These are phyloP conservation scores for Labeo rohita DNA, from an alignment of 2,113 vertebrate species.

Conservation along the genomic window DNA sequence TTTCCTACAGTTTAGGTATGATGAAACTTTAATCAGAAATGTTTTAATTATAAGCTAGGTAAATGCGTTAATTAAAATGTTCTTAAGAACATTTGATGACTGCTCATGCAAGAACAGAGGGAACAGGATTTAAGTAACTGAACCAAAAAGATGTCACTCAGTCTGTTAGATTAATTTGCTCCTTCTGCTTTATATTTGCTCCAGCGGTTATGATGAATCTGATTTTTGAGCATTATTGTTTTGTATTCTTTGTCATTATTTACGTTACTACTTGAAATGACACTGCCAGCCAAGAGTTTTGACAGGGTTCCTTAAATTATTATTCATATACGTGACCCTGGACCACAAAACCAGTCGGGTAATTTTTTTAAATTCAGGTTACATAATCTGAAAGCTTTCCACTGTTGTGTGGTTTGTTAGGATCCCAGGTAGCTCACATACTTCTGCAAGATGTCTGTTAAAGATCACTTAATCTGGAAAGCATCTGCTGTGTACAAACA, in stretches of 20 bases:
- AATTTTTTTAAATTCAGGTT: no score
- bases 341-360: no score
- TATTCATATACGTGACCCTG: no score
- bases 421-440: no score
- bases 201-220: background rate
- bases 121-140: background rate
- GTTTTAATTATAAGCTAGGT: background rate
- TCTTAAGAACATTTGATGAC: background rate
- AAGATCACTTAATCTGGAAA: no score
- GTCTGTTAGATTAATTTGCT: background rate
- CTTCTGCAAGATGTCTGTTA: no score
- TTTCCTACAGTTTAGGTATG: background rate
- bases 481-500: no score
- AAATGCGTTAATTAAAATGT: background rate
- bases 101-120: background rate
- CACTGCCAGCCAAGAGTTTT: no score
- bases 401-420: no score
- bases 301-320: no score
- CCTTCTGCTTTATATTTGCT: background rate
- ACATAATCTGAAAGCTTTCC: no score
- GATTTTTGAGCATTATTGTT: background rate
- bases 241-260: background rate
- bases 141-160: background rate
- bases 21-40: background rate
- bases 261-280: no score